Base-by-base conservation (phyloP, 2,113 vertebrate genomes). In the Anser cygnoides region DNA sequence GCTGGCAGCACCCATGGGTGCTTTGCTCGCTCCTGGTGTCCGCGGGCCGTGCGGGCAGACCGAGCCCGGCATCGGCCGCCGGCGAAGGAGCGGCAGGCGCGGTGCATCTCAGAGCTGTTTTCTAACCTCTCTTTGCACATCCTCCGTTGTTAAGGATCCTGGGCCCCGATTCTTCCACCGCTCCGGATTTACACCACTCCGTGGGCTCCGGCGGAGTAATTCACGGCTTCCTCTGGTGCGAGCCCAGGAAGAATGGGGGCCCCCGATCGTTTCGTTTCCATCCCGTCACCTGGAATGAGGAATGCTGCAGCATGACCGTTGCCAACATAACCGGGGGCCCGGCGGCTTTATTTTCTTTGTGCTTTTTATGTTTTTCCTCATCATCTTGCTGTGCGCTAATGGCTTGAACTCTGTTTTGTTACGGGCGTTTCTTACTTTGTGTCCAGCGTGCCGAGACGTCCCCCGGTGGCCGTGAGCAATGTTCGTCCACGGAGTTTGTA, bases 261-360 rank as follows among this genome's bases (percentile, higher is more conserved):
- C 89, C 68, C 28, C 9, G 90, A 95, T 96, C 87, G 67, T 79
- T 77, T 78, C 83, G 72, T 76, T 95, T 92, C 95, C 97, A 98
- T 97, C 95, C 80, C 95, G 94, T 97, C 94, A 95, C 90, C 79
- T 8, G 77, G 97, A 97, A 98, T 98, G 97, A 98, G 96, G 96
- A 96, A 96, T 92, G 89, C 94, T 68, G 92, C 96, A 96, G 97
- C 96, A 97, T 98, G 97, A 90, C 66, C 79, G 78, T 96, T 92
- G 96, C 94, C 96, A 96, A 80, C 97, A 96, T 95, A 95, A 93
- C 91, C 37, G 9, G 92, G 85, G 49, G 84, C 71, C 73, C 82
- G 17, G 65, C 92, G 88, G 97, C 92, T 94, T 59, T 43, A 67
- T 95, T 97, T 96, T 41, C 92, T 95, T 95, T 98, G 97, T 97